Evolutionary conservation across 2,888 invertebrate species (phyloP).

Genomic region (Standfussiana lucernea): DNA sequence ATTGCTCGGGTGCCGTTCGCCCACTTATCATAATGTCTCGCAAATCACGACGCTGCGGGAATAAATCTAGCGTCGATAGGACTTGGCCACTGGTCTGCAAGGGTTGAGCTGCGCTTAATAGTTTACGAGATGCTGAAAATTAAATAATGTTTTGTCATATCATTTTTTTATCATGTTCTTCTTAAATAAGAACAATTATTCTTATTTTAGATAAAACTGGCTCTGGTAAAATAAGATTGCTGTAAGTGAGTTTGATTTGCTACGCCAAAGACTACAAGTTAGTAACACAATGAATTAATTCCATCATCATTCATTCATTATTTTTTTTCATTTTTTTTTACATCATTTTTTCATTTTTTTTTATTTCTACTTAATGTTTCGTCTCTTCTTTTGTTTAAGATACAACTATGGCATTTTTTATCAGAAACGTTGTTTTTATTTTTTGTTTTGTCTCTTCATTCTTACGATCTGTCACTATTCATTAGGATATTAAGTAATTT

Average conservation of each 20-base stretch:
- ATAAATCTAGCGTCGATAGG: slow-evolving; percentile 87
- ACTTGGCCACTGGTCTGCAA: slow-evolving; percentile 69
- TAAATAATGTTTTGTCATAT: background rate
- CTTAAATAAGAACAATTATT: background rate
- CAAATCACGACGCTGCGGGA: slow-evolving; percentile 85
- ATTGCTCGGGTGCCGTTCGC: slow-evolving; percentile 85
- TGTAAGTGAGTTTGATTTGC: background rate
- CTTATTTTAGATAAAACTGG: background rate
- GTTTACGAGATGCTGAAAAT: slow-evolving; percentile 4
- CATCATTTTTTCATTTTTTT: no score
- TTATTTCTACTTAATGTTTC: background rate
- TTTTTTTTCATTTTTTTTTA: no score
- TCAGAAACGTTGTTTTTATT: no score
- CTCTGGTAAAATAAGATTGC: background rate
- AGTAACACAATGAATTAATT: background rate
- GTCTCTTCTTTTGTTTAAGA: background rate
- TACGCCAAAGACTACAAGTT: background rate
- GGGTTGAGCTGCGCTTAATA: slow-evolving; percentile 50
- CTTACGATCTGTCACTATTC: no score
- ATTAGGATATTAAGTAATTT: no score
- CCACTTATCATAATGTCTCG: slow-evolving; percentile 90
- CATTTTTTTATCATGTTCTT: background rate
- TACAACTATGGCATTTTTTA: background rate
- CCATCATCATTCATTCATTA: no score
- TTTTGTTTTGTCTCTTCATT: no score